A percentile compares a stretch with the other conserved stretches of the same genome.
Conservation (phyloP, 2,888 invertebrate species). For the Troilus luridus region DNA sequence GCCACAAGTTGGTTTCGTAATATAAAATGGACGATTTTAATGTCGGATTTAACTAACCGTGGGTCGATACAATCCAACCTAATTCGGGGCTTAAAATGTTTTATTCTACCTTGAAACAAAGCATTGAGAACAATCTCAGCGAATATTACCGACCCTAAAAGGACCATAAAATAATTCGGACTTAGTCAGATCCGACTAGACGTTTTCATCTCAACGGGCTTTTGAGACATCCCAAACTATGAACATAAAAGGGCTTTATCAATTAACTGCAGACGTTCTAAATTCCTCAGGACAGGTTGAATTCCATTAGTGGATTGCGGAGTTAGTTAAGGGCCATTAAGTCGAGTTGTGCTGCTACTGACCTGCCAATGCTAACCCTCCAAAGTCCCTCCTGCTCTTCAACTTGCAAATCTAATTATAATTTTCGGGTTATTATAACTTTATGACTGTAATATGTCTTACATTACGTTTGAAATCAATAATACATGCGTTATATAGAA, state of each 20-base stretch:
- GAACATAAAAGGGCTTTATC: neutral
- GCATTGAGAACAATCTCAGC: neutral
- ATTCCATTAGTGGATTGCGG: constrained; percentile 19
- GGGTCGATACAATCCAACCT: neutral
- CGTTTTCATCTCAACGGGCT: neutral
- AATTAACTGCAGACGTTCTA: neutral
- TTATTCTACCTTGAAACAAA: neutral
- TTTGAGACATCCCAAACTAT: neutral
- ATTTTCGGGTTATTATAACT: neutral
- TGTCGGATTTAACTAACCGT: neutral
- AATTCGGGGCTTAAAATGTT: too few species aligned
- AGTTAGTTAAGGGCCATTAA: constrained; percentile 21
- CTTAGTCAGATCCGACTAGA: neutral
- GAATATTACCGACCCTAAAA: neutral
- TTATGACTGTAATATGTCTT: neutral
- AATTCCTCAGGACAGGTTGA: neutral
- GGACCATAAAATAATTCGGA: neutral
- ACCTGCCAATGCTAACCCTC: neutral
- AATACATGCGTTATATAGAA: neutral
- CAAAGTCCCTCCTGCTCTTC: neutral
- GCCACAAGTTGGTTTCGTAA: too few species aligned
- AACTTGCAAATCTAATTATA: constrained; percentile 17
- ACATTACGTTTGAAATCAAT: neutral
- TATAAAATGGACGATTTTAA: neutral
- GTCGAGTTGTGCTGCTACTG: neutral